These are phyloP conservation scores for Cerastoderma edule DNA, from an alignment of 2,888 invertebrate species.

Conservation along the genomic window DNA sequence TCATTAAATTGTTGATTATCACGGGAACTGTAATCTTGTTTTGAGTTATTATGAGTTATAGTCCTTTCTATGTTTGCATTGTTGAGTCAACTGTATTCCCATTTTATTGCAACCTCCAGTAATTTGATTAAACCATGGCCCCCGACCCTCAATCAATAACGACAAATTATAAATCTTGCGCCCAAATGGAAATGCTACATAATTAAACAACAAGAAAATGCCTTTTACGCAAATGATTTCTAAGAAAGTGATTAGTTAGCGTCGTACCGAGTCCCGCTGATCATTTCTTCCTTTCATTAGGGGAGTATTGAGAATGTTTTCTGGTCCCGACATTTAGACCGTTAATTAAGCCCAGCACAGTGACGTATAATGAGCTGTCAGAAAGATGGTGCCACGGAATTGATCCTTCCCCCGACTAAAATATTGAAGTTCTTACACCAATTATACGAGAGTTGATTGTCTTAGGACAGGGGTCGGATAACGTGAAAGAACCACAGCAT, in stretches of 20 bases:
- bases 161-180: constrained; percentile 60
- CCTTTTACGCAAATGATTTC: constrained; percentile 65
- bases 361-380: constrained; percentile 65
- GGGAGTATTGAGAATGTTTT: constrained; percentile 60
- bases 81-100: constrained; percentile 42
- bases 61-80: constrained; percentile 46
- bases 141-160: constrained; percentile 46
- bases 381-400: constrained; percentile 56
- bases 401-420: constrained; percentile 62
- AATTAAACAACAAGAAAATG: constrained; percentile 63
- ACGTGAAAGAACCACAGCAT: too few species aligned
- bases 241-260: constrained; percentile 63
- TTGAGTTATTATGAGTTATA: constrained; percentile 34
- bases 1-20: constrained; percentile 28
- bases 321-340: constrained; percentile 62
- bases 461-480: too few species aligned
- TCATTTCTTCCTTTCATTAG: constrained; percentile 59
- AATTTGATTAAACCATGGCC: constrained; percentile 60
- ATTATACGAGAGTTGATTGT: constrained; percentile 54
- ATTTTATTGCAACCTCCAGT: constrained; percentile 53
- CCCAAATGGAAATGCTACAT: constrained; percentile 56
- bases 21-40: constrained; percentile 8
- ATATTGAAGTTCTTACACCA: constrained; percentile 63
- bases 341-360: constrained; percentile 62
- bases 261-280: constrained; percentile 48